These are phyloP conservation scores for Pangasius djambal DNA, from an alignment of 2,797 vertebrate species.

Conservation along the genomic window DNA sequence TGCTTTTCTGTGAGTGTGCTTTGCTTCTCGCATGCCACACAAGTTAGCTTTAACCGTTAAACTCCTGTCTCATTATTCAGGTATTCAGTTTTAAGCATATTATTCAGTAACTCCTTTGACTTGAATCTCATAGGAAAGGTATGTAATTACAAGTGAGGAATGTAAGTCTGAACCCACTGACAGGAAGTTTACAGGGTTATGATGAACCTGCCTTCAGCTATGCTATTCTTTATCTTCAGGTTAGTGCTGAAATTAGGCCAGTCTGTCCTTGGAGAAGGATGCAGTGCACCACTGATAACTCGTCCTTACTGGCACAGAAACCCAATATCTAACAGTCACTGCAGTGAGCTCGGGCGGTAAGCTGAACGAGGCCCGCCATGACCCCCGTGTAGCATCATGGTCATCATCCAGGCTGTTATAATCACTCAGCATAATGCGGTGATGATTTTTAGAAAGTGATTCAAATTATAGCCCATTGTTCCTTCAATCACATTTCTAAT, in stretches of 20 bases:
- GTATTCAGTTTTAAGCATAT: background rate
- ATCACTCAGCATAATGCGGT: slow-evolving; percentile 59
- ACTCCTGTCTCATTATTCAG: background rate
- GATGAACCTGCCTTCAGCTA: slow-evolving; percentile 56
- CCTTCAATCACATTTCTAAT: slow-evolving; percentile 53
- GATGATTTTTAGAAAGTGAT: slow-evolving; percentile 62
- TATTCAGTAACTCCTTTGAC: background rate
- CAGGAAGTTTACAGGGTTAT: background rate
- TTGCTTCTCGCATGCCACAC: background rate
- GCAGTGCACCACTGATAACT: slow-evolving; percentile 47
- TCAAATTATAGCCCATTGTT: slow-evolving; percentile 48
- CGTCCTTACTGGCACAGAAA: slow-evolving; percentile 41
- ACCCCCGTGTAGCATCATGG: slow-evolving; percentile 38
- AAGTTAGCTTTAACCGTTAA: background rate
- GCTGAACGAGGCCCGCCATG: slow-evolving; percentile 49
- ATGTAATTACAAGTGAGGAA: slow-evolving; percentile 13
- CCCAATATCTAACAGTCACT: slow-evolving; percentile 62
- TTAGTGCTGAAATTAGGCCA: slow-evolving; percentile 78
- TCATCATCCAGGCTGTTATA: slow-evolving; percentile 43
- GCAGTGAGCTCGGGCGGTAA: slow-evolving; percentile 59
- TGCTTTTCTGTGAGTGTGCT: background rate
- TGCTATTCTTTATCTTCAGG: slow-evolving; percentile 72
- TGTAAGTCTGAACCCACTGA: background rate
- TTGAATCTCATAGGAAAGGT: background rate
- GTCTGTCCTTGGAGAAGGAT: slow-evolving; percentile 72